phyloP scores from a whole-genome alignment of 2,888 invertebrate genomes.

The Synergus itoensis region DNA sequence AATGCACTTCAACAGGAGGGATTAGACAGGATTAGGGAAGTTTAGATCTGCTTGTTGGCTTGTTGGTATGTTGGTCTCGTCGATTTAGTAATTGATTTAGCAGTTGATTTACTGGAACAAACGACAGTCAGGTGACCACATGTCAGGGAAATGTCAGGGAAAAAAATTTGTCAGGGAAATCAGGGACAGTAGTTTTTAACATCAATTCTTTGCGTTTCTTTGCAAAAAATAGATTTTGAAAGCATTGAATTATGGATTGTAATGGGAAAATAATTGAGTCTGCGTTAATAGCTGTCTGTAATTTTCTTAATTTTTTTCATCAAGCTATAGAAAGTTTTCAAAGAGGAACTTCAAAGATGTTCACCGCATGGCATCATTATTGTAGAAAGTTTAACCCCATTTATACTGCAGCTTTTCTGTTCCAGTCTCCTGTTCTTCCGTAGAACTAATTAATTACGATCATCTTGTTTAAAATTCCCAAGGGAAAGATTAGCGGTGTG shows the following conservation, averaged over 20 bases:
- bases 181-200: too few species aligned
- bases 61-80: background rate
- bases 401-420: background rate
- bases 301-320: background rate
- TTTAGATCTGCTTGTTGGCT: background rate
- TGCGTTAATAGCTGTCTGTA: background rate
- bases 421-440: constrained; percentile 3
- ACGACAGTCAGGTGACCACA: too few species aligned
- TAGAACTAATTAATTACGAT: constrained; percentile 18
- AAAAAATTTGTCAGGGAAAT: too few species aligned
- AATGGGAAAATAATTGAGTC: background rate
- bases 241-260: too few species aligned
- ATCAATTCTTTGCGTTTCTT: too few species aligned
- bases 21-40: background rate
- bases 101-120: too few species aligned
- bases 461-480: constrained; percentile 20
- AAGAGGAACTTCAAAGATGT: constrained; percentile 3
- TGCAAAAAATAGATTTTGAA: too few species aligned
- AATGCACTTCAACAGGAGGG: background rate
- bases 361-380: constrained; percentile 1
- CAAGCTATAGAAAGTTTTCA: background rate
- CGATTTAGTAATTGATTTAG: background rate
- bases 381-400: constrained; percentile 8
- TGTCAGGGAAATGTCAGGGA: too few species aligned
- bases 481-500: background rate